phyloP scores from a whole-genome alignment of 2,113 vertebrate genomes.

The Micromys minutus region DNA sequence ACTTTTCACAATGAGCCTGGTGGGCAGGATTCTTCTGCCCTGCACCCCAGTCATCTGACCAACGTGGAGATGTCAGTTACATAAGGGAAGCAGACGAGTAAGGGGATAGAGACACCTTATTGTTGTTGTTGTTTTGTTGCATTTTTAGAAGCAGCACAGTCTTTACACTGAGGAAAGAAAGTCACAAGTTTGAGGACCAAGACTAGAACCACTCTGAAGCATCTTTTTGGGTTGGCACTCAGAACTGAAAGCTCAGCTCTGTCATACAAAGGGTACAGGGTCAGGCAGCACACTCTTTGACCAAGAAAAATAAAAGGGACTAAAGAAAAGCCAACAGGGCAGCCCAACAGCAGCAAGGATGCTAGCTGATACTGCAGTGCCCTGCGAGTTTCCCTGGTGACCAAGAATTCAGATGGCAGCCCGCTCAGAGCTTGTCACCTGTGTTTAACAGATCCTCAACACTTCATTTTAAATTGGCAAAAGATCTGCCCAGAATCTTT shows the following conservation, averaged over 20 bases:
- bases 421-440: rapidly evolving
- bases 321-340: not conserved
- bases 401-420: too few relatives aligned
- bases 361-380: rapidly evolving
- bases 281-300: not conserved
- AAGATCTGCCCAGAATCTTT: not conserved
- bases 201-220: not conserved
- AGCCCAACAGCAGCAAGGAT: rapidly evolving
- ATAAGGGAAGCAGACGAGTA: not conserved
- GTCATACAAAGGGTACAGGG: too few relatives aligned
- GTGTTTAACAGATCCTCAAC: too few relatives aligned
- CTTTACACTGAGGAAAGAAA: not conserved
- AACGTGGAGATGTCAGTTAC: not conserved
- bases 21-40: not conserved
- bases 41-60: not conserved
- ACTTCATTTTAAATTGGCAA: not conserved
- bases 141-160: not conserved
- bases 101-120: not conserved
- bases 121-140: too few relatives aligned
- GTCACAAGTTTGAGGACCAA: not conserved
- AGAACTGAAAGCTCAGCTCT: not conserved
- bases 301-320: not conserved
- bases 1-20: not conserved
- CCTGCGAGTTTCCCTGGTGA: not conserved
- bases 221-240: not conserved